Percentiles rank a stretch among this genome's conserved stretches.
phyloP scores from a whole-genome alignment of 2,113 vertebrate genomes.

The Cyprinus carpio region DNA sequence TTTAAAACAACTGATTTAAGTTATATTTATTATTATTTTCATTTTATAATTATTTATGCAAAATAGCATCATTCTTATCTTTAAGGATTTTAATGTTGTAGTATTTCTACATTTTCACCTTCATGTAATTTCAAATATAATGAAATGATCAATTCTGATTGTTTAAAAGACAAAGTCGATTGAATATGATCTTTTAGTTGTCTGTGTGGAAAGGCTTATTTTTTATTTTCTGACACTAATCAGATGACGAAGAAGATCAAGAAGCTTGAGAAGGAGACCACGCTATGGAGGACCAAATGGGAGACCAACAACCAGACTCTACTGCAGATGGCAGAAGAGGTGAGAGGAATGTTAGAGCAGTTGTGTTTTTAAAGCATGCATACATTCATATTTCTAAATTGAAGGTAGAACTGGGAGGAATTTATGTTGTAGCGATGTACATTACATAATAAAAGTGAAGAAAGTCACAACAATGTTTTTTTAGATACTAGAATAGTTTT shows the following conservation, averaged over 20 bases:
- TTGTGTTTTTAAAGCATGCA: neutral
- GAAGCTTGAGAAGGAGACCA: conserved; percentile 97
- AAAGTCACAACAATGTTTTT: no score
- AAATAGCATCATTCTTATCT: neutral
- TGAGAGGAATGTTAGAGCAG: conserved; percentile 60
- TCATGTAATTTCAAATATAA: neutral
- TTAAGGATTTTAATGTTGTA: neutral
- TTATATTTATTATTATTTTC: neutral
- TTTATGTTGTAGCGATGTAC: neutral
- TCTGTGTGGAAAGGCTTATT: neutral
- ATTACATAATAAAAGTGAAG: neutral
- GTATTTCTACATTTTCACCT: neutral
- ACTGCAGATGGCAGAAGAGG: conserved; percentile 99
- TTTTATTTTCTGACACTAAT: conserved; percentile 20
- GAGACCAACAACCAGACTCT: conserved; percentile 98
- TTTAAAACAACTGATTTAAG: neutral
- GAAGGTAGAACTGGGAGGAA: neutral
- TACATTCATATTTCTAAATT: neutral
- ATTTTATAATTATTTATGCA: no score
- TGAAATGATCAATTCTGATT: neutral
- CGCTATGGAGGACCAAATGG: conserved; percentile 97
- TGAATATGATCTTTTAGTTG: neutral
- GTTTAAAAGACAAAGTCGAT: neutral
- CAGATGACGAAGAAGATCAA: conserved; percentile 99
- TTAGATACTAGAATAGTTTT: no score